Conservation (phyloP, 2,888 invertebrate species). For the Pachliopta kotzebuea region DNA sequence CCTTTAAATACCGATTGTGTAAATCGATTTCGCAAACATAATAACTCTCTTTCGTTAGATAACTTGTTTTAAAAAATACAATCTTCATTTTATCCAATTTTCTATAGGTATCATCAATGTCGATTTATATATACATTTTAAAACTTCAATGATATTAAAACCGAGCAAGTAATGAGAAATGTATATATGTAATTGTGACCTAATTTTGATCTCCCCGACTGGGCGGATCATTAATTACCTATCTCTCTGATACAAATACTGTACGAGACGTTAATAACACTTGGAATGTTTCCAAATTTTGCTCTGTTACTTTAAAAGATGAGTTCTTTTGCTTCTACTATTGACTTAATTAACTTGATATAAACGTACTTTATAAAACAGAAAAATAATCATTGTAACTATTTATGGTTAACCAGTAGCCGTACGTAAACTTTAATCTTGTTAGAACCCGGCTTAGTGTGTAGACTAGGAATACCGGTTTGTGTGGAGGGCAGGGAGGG, state of each 20-base stretch:
- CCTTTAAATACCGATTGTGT: conserved; percentile 29
- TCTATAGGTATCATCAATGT: not conserved
- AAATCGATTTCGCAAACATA: conserved; percentile 29
- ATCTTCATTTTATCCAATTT: not conserved
- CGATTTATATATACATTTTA: too few relatives aligned
- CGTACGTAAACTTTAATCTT: conserved; percentile 57
- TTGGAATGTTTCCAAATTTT: conserved; percentile 54
- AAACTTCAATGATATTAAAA: not conserved
- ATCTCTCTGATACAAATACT: conserved; percentile 52
- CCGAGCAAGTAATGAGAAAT: conserved; percentile 36
- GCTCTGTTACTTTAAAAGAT: conserved; percentile 35
- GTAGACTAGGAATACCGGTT: conserved; percentile 55
- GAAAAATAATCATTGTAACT: conserved; percentile 19
- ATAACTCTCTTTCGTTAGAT: conserved; percentile 25
- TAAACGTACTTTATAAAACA: not conserved
- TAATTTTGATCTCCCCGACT: conserved; percentile 44
- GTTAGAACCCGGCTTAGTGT: conserved; percentile 52
- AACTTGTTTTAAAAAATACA: too few relatives aligned
- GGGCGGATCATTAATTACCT: conserved; percentile 51
- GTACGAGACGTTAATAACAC: conserved; percentile 51
- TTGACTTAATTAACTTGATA: not conserved
- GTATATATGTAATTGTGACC: conserved; percentile 54
- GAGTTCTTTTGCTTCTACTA: not conserved
- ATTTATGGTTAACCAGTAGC: conserved; percentile 38
- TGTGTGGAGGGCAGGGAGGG: conserved; percentile 36